phyloP scores from a whole-genome alignment of 2,113 vertebrate species.

The Picathartes gymnocephalus region DNA sequence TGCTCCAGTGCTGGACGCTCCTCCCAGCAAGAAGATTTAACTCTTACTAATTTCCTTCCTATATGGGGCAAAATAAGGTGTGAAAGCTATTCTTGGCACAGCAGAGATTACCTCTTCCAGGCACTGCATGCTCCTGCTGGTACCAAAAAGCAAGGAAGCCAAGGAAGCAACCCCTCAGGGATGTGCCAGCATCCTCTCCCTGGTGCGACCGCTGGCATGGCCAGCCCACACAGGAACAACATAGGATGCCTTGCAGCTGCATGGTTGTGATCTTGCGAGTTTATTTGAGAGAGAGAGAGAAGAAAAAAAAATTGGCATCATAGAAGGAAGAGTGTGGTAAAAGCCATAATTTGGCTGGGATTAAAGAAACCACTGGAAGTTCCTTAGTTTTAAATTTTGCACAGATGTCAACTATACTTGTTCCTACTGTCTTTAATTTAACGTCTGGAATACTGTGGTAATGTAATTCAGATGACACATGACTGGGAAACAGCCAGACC shows the following conservation, averaged over 20 bases:
- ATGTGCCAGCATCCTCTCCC: not conserved
- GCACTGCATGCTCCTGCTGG: not conserved
- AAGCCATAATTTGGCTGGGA: slow-evolving; percentile 57
- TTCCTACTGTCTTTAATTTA: slow-evolving; percentile 66
- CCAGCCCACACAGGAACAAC: slow-evolving; percentile 36
- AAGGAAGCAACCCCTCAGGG: not conserved
- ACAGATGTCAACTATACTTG: slow-evolving; percentile 64
- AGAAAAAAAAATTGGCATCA: not conserved
- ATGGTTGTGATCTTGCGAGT: not conserved
- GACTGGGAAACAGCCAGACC: slow-evolving; percentile 59
- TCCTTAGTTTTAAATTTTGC: slow-evolving; percentile 64
- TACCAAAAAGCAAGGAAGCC: not conserved
- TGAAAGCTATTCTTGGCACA: not conserved
- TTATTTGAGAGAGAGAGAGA: not conserved
- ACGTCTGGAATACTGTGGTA: slow-evolving; percentile 52
- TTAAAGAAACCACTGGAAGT: slow-evolving; percentile 68
- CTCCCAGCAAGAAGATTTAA: not conserved
- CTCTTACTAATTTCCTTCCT: not conserved
- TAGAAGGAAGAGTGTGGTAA: slow-evolving; percentile 60
- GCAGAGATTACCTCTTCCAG: not conserved
- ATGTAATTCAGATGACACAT: slow-evolving; percentile 56
- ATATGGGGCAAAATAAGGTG: not conserved
- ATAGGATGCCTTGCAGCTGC: not conserved
- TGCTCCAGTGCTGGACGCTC: not conserved
- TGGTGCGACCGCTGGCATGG: fast-evolving